Conservation (phyloP, 2,113 vertebrate species). For the Pachycephala philippinensis region DNA sequence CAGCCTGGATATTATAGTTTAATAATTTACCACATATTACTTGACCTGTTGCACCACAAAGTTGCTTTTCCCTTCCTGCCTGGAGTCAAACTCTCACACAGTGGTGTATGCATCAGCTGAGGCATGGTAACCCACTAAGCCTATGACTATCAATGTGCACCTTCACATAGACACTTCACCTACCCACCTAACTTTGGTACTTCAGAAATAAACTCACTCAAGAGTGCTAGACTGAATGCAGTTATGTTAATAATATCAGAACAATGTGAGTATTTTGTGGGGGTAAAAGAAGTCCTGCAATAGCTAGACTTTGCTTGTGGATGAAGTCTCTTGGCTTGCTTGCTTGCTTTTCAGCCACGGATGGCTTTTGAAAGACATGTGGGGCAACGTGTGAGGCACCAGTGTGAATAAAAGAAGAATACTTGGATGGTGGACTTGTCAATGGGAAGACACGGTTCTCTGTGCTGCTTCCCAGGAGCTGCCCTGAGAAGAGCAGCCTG, state of each 20-base stretch:
- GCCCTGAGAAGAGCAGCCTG: not conserved
- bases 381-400: accelerated
- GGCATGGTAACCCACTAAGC: not conserved
- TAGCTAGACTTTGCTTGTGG: accelerated
- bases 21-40: not conserved
- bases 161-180: not conserved
- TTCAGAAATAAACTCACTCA: not conserved
- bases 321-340: not conserved
- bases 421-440: too few species aligned
- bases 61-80: not conserved
- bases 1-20: not conserved
- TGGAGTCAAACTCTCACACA: not conserved
- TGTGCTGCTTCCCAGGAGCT: not conserved
- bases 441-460: accelerated
- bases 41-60: not conserved
- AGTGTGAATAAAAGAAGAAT: not conserved
- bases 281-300: not conserved
- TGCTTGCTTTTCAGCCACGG: not conserved
- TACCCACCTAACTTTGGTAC: not conserved
- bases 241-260: not conserved
- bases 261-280: not conserved
- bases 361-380: not conserved
- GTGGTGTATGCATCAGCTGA: not conserved
- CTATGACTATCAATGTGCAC: accelerated
- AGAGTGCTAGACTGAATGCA: not conserved